Evolutionary conservation across 2,113 vertebrate species (phyloP).

Genomic region (Notothenia rossii): DNA sequence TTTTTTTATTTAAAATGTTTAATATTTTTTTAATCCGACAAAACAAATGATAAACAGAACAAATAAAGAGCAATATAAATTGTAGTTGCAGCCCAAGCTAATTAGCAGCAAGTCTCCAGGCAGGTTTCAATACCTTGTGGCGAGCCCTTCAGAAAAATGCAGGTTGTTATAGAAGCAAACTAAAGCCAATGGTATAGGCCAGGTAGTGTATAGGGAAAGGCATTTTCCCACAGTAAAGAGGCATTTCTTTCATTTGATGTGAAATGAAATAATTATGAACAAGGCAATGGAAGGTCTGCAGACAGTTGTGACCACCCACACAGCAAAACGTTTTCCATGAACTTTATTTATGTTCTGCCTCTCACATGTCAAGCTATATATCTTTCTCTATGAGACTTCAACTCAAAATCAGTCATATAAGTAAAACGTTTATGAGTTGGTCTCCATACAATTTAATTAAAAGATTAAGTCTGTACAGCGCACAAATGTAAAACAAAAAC

Average conservation of each 20-base stretch:
- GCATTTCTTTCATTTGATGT: not conserved
- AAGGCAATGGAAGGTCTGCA: not conserved
- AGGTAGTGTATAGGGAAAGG: not conserved
- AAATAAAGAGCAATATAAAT: not conserved
- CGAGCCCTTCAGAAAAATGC: not conserved
- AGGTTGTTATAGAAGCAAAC: not conserved
- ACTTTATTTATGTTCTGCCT: not conserved
- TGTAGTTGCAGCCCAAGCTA: not conserved
- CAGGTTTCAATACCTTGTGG: not conserved
- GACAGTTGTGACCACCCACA: not conserved
- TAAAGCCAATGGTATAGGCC: not conserved
- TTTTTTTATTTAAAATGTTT: not conserved
- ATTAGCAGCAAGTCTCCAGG: slow-evolving; percentile 8
- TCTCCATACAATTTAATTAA: not conserved
- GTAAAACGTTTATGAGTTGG: not conserved
- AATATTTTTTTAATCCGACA: not conserved
- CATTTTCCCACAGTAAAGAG: not conserved
- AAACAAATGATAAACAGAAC: not conserved
- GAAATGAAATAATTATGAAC: slow-evolving; percentile 5
- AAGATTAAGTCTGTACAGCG: not conserved
- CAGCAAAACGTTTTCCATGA: not conserved
- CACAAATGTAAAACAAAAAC: slow-evolving; percentile 23
- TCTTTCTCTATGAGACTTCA: not conserved
- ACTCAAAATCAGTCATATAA: not conserved
- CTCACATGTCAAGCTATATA: slow-evolving; percentile 7